Evolutionary conservation across 2,888 invertebrate species (phyloP).

Genomic region (Ptychoptera albimana): DNA sequence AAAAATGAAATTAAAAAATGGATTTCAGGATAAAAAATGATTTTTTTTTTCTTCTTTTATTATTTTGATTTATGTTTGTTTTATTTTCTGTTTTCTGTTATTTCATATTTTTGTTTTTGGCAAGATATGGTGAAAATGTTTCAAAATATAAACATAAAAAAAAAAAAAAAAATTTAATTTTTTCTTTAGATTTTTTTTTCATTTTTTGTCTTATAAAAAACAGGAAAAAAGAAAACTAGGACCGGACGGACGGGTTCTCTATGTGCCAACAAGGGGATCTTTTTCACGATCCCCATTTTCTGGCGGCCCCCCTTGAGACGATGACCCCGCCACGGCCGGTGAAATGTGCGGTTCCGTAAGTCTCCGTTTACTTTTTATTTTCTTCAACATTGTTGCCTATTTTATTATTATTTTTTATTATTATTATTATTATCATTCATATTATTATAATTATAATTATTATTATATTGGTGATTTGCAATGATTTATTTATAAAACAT

Average conservation of each 20-base stretch:
- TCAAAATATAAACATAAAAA: neutral
- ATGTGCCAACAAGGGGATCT: slow-evolving; percentile 24
- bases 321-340: slow-evolving; percentile 24
- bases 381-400: slow-evolving; percentile 99
- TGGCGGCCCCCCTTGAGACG: slow-evolving; percentile 26
- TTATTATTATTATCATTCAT: neutral
- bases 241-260: slow-evolving; percentile 30
- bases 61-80: neutral
- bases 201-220: slow-evolving; percentile 25
- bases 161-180: too few relatives aligned
- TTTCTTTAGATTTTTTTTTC: slow-evolving; percentile 2
- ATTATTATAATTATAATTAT: neutral
- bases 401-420: slow-evolving; percentile 8
- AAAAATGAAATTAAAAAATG: too few relatives aligned
- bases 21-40: too few relatives aligned
- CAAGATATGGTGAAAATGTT: slow-evolving; percentile 1
- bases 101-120: slow-evolving; percentile 2
- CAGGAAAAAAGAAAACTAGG: slow-evolving; percentile 32
- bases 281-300: slow-evolving; percentile 39
- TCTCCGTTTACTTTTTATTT: slow-evolving; percentile 95
- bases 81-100: too few relatives aligned
- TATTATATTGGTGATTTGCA: neutral
- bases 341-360: slow-evolving; percentile 69
- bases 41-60: too few relatives aligned
- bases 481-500: slow-evolving; percentile 1